Evolutionary conservation across 2,113 vertebrate species (phyloP), one percentile per base, ranked within the genome.

Genomic region (Egretta garzetta): DNA sequence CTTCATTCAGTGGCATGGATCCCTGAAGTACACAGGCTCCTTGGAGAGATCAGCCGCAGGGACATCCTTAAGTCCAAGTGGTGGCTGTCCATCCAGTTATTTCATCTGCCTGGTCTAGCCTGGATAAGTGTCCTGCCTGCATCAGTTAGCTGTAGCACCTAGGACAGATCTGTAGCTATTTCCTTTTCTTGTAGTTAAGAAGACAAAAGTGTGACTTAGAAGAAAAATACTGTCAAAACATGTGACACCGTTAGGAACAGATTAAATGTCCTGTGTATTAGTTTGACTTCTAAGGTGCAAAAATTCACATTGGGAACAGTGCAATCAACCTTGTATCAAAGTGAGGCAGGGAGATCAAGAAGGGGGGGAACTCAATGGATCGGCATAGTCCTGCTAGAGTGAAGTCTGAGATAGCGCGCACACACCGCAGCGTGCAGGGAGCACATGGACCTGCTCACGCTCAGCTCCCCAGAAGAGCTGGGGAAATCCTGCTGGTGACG

Each of bases 211-310:
- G 79, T 88, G 94, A 89, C 93, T 97, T 97, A 77, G 33, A 74
- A 55, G 74, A 89, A 86, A 67, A 80, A 72, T 14, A 14, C 70
- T 72, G 33, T 93, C 63, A 26, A 80, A 94, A 93, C 73, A 17
- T 3, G 7, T 55, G 96, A 80, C 58, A 24, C 74, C 2, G 1
- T 86, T 92, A 96, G 96, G 86, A 96, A 67, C 87, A 93, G 91
- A 87, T 93, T 76, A 47, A 76, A 80, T 50, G 92, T 91, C 86
- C 87, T 94, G 80, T 92, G 90, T 94, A 63, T 86, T 94, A 94
- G 91, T 70, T 96, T 91, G 85, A 91, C 87, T 95, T 94, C 91
- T 37, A 88, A 97, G 95, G 96, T 97, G 96, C 97, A 94, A 94
- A 95, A 73, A 73, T 53, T 86, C 70, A 86, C 8, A 66, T 91